Conservation (phyloP, 2,113 vertebrate genomes). For the Bujurquina vittata region DNA sequence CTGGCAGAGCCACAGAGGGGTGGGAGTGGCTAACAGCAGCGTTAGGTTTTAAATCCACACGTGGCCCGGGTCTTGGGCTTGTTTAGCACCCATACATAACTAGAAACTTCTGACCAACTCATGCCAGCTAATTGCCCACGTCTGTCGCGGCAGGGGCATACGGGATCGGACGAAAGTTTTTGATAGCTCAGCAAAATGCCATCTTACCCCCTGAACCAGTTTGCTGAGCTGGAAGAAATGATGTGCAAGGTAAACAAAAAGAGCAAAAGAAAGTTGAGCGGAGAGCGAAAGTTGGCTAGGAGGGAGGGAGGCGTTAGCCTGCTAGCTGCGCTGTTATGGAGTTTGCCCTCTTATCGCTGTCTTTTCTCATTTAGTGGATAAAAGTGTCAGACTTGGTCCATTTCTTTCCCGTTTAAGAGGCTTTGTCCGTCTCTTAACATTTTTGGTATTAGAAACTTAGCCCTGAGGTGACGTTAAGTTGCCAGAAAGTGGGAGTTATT, state of each 20-base stretch:
- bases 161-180: slow-evolving; percentile 22
- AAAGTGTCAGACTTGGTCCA: not conserved
- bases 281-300: slow-evolving; percentile 41
- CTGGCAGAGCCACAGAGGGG: not conserved
- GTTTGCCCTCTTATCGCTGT: not conserved
- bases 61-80: slow-evolving; percentile 62
- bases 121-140: slow-evolving; percentile 52
- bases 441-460: not conserved
- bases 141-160: slow-evolving; percentile 46
- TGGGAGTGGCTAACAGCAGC: slow-evolving; percentile 54
- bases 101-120: slow-evolving; percentile 61
- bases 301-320: slow-evolving; percentile 41
- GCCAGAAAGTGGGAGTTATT: not conserved
- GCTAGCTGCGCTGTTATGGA: slow-evolving; percentile 21
- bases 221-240: slow-evolving; percentile 75
- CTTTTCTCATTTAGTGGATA: not conserved
- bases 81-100: slow-evolving; percentile 47
- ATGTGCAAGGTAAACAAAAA: slow-evolving; percentile 75
- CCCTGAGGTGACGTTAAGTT: not conserved
- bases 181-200: slow-evolving; percentile 63
- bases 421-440: not conserved
- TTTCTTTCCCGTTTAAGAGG: not conserved
- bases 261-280: slow-evolving; percentile 35
- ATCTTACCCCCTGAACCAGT: slow-evolving; percentile 73
- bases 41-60: slow-evolving; percentile 79